Base-by-base conservation (phyloP, 1,140 invertebrate genomes). In the Protaetia brevitarsis region DNA sequence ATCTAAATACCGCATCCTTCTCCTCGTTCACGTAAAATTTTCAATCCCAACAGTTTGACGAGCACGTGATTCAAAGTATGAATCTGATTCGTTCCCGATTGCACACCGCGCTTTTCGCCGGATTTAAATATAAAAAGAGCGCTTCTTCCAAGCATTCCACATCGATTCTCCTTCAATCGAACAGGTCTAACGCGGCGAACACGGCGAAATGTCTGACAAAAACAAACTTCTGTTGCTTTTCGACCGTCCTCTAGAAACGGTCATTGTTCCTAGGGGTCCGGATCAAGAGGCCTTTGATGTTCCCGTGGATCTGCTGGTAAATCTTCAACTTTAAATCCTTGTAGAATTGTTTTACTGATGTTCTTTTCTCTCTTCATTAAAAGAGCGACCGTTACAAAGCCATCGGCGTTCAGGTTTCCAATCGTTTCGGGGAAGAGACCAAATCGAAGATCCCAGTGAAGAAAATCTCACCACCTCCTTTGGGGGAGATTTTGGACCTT, bases 181-280 rank as follows among this genome's bases (percentile, higher is more conserved):
- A 57, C 27, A n/a, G 29, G 26, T 29, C 23, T 30, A 65, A n/a
- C n/a, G n/a, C n/a, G n/a, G n/a, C n/a, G n/a, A n/a, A n/a, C n/a
- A n/a, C n/a, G n/a, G n/a, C n/a, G n/a, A 13, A 51, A 69, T 66
- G 72, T 86, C 86, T 72, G 71, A 73, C 34, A 72, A 79, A 65
- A 76, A 79, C 41, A 81, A 83, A 68, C 68, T 83, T 2, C 67
- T 82, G 0, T 59, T 76, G n/a, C 82, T 92, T 30, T 91, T 91
- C 78, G 89, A 92, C 76, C 85, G 90, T 7, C 90, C 90, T 3
- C 81, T 83, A 16, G 91, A 93, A 76, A 90, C 90, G 1, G 79
- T 86, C 4, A 88, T 88, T 71, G 83, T 87, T 13, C 81, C 83
- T 0, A 86, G 87, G 64, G 86, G 86, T 34, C 74, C 84, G 11